Conservation (phyloP, 1,140 invertebrate species). For the Trachymyrmex septentrionalis region DNA sequence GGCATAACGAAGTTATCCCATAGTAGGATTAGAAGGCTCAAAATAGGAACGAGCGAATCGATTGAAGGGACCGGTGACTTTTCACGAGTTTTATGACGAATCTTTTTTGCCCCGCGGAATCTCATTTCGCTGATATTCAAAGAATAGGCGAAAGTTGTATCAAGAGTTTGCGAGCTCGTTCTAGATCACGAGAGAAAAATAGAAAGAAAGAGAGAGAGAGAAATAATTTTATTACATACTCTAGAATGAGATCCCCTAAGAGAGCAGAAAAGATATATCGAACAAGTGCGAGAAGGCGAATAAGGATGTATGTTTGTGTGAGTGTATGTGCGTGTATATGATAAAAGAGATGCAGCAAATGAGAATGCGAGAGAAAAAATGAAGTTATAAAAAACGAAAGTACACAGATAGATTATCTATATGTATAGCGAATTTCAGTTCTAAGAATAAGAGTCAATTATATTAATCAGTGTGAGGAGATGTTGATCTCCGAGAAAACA, state of each 20-base stretch:
- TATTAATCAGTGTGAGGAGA: slow-evolving; percentile 62
- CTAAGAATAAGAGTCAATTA: slow-evolving; percentile 76
- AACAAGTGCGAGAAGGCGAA: not conserved
- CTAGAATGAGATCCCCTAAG: slow-evolving; percentile 50
- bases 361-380: slow-evolving; percentile 8
- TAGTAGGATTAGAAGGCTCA: slow-evolving; percentile 9
- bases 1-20: slow-evolving; percentile 21
- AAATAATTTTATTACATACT: slow-evolving; percentile 55
- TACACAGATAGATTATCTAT: slow-evolving; percentile 66
- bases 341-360: not conserved
- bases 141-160: slow-evolving; percentile 40
- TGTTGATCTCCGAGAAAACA: slow-evolving; percentile 47
- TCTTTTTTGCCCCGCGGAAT: slow-evolving; percentile 10
- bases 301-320: not conserved
- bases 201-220: slow-evolving; percentile 30
- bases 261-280: slow-evolving; percentile 27
- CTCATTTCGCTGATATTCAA: slow-evolving; percentile 29
- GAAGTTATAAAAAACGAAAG: slow-evolving; percentile 66
- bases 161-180: slow-evolving; percentile 33
- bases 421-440: slow-evolving; percentile 69
- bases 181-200: slow-evolving; percentile 32
- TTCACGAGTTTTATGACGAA: slow-evolving; percentile 48
- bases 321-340: not conserved
- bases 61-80: slow-evolving; percentile 33
- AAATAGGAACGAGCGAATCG: slow-evolving; percentile 27